A percentile compares a stretch with the other conserved stretches of the same genome.
phyloP scores from a whole-genome alignment of 2,888 invertebrate genomes.

The Ophion ellenae region DNA sequence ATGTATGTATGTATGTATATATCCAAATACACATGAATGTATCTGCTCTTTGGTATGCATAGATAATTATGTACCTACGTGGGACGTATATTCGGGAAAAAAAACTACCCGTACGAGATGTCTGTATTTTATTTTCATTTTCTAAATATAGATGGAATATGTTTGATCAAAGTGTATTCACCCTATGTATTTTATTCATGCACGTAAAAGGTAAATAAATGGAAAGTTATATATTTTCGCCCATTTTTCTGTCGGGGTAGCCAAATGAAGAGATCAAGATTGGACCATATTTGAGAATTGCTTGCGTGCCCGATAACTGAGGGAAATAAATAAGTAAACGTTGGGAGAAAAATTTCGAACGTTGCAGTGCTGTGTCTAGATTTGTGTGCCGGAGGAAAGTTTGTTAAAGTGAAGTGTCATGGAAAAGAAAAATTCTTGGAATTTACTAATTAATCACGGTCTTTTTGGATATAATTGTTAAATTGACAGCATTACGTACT shows the following conservation, averaged over 20 bases:
- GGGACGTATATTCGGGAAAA: background rate
- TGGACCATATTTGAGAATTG: background rate
- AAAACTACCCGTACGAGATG: too few relatives aligned
- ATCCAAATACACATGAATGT: background rate
- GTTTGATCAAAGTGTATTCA: background rate
- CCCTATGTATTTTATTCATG: background rate
- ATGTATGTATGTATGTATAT: background rate
- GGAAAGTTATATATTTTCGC: background rate
- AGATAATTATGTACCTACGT: background rate
- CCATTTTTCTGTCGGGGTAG: background rate
- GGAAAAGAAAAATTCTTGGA: background rate
- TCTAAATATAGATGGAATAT: background rate
- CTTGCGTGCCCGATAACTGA: background rate
- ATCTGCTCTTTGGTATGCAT: background rate
- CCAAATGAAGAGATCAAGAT: background rate
- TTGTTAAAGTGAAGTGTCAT: background rate
- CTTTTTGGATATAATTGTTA: too few relatives aligned
- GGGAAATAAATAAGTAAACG: background rate
- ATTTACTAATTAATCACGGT: background rate
- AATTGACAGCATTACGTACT: too few relatives aligned
- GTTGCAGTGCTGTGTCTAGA: background rate
- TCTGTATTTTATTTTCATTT: background rate
- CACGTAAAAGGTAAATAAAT: background rate
- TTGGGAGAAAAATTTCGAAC: background rate
- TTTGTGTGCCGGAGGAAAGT: background rate